Evolutionary conservation across 2,113 vertebrate species (phyloP).

Genomic region (Pygoscelis antarcticus): DNA sequence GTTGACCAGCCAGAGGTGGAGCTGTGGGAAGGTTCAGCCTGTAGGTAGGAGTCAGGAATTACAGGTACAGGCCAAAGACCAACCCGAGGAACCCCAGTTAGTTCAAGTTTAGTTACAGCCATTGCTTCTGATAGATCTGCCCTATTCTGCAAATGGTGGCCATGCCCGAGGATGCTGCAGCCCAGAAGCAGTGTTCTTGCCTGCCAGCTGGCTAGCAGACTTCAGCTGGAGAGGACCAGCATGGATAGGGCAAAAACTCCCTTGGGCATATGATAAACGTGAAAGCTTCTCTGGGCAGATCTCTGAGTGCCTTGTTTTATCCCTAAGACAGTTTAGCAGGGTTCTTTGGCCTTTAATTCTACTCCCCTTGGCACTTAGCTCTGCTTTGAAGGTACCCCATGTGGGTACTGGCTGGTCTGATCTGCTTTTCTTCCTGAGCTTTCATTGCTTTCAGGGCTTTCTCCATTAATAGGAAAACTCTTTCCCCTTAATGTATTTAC

Average conservation of each 20-base stretch:
- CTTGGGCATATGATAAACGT: background rate
- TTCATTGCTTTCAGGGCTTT: background rate
- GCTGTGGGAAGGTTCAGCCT: background rate
- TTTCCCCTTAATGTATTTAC: background rate
- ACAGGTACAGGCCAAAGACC: background rate
- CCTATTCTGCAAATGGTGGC: rapidly evolving
- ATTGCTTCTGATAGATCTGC: background rate
- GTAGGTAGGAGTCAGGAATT: background rate
- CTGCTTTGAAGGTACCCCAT: background rate
- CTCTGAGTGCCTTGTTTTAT: background rate
- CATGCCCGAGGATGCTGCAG: background rate
- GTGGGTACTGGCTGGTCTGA: background rate
- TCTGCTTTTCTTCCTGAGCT: background rate
- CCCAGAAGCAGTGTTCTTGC: background rate
- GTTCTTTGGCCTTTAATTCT: background rate
- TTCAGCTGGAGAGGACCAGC: background rate
- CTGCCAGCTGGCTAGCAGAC: background rate
- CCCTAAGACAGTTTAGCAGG: background rate
- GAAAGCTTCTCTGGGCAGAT: background rate
- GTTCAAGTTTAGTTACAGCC: background rate
- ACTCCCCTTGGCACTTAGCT: background rate
- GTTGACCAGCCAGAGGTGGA: rapidly evolving
- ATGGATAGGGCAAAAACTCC: background rate
- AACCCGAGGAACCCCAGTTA: background rate
- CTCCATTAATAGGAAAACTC: background rate